phyloP scores from a whole-genome alignment of 2,797 vertebrate species.

The Sebastes iracundus region DNA sequence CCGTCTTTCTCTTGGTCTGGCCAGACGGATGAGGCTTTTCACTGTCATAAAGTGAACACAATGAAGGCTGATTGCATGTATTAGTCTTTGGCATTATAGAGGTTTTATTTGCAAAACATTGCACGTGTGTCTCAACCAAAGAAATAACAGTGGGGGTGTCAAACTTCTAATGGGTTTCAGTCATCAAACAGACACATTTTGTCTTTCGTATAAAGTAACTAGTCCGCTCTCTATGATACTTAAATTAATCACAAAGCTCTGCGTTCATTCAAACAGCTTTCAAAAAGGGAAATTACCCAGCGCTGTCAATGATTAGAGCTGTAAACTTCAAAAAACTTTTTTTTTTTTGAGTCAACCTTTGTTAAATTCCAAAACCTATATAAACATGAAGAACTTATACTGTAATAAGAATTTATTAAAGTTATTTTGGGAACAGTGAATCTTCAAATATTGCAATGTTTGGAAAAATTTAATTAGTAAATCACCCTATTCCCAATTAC shows the following conservation, averaged over 20 bases:
- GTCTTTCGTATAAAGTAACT: constrained; percentile 37
- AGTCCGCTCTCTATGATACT: constrained; percentile 26
- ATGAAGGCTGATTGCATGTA: constrained; percentile 54
- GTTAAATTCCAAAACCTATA: constrained; percentile 9
- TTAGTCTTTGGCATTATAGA: constrained; percentile 48
- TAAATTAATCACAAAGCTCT: constrained; percentile 46
- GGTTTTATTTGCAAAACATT: constrained; percentile 53
- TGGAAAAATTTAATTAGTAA: neutral
- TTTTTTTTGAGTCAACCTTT: neutral
- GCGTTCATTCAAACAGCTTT: constrained; percentile 13
- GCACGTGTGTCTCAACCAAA: constrained; percentile 37
- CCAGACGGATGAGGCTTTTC: constrained; percentile 75
- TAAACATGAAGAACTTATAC: neutral
- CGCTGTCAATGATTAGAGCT: neutral
- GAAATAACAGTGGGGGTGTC: constrained; percentile 32
- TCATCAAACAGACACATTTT: constrained; percentile 42
- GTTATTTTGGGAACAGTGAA: neutral
- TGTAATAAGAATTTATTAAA: neutral
- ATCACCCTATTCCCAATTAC: neutral
- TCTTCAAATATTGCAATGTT: neutral
- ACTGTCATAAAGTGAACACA: constrained; percentile 70
- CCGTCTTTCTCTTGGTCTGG: constrained; percentile 59
- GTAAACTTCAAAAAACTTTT: neutral
- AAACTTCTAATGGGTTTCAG: constrained; percentile 27
- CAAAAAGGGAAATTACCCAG: constrained; percentile 6